Evolutionary conservation across 2,797 vertebrate genomes (phyloP).

Genomic region (Silurus lanzhouensis): DNA sequence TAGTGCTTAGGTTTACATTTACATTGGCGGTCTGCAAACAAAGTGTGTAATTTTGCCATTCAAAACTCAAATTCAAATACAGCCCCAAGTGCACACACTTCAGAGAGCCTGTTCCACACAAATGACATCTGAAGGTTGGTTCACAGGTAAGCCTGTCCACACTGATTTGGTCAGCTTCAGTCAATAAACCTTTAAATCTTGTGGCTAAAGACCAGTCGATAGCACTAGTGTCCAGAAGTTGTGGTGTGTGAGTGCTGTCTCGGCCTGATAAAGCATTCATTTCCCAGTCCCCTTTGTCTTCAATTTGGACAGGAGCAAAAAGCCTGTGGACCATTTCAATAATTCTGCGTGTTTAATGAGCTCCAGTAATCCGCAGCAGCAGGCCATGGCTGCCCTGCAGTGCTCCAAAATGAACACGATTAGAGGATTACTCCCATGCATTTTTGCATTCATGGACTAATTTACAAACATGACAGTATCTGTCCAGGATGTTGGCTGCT

Average conservation of each 20-base stretch:
- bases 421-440: constrained; percentile 74
- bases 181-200: constrained; percentile 84
- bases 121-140: constrained; percentile 76
- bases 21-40: background rate
- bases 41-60: background rate
- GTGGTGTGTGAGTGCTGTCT: constrained; percentile 67
- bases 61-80: background rate
- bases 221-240: constrained; percentile 70
- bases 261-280: constrained; percentile 76
- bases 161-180: constrained; percentile 68
- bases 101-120: constrained; percentile 49
- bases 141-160: constrained; percentile 54
- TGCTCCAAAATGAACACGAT: constrained; percentile 70
- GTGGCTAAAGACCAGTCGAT: constrained; percentile 70
- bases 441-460: constrained; percentile 70
- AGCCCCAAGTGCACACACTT: constrained; percentile 26
- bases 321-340: constrained; percentile 77
- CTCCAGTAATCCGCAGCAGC: constrained; percentile 73
- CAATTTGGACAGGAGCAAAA: constrained; percentile 65
- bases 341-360: constrained; percentile 77
- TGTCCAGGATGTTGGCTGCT: constrained; percentile 58
- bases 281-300: constrained; percentile 76
- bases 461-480: constrained; percentile 69
- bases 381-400: constrained; percentile 65
- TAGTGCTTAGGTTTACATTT: background rate